A percentile compares a stretch with the other conserved stretches of the same genome.
Conservation (phyloP, 2,888 invertebrate species). For the Ophion slaviceki region DNA sequence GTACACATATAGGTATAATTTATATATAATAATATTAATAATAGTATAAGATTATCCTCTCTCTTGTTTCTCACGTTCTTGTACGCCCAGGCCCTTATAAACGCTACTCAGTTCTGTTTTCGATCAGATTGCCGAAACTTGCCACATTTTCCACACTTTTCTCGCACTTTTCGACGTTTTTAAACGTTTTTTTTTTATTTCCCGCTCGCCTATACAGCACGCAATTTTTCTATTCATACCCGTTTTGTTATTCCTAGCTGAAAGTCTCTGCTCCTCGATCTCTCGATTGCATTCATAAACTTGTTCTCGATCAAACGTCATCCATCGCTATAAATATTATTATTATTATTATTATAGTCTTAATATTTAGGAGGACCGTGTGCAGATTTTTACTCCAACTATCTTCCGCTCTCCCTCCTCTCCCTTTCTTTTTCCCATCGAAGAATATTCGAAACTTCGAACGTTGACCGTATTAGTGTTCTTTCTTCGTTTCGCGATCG, state of each 20-base stretch:
- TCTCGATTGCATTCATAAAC: slow-evolving; percentile 22
- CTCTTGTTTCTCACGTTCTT: slow-evolving; percentile 53
- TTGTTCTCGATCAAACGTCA: slow-evolving; percentile 13
- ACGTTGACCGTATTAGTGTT: slow-evolving; percentile 10
- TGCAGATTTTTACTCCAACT: slow-evolving; percentile 10
- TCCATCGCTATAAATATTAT: slow-evolving; percentile 36
- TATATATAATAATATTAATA: slow-evolving; percentile 15
- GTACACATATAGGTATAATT: slow-evolving; percentile 46
- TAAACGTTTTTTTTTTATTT: slow-evolving; percentile 4
- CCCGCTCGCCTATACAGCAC: background rate
- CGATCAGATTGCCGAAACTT: slow-evolving; percentile 67
- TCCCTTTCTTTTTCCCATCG: slow-evolving; percentile 2
- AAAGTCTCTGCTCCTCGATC: slow-evolving; percentile 17
- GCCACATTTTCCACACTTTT: slow-evolving; percentile 19
- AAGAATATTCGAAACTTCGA: slow-evolving; percentile 9
- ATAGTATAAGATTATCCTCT: slow-evolving; percentile 39
- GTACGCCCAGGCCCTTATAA: slow-evolving; percentile 63
- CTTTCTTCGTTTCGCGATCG: slow-evolving; percentile 5
- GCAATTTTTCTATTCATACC: background rate
- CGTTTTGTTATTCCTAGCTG: slow-evolving; percentile 27
- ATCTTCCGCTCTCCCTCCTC: background rate
- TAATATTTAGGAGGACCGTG: slow-evolving; percentile 32
- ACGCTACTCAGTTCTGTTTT: slow-evolving; percentile 74
- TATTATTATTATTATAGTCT: slow-evolving; percentile 20
- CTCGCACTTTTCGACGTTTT: slow-evolving; percentile 12